phyloP scores from a whole-genome alignment of 2,797 vertebrate species.

The Champsocephalus gunnari region DNA sequence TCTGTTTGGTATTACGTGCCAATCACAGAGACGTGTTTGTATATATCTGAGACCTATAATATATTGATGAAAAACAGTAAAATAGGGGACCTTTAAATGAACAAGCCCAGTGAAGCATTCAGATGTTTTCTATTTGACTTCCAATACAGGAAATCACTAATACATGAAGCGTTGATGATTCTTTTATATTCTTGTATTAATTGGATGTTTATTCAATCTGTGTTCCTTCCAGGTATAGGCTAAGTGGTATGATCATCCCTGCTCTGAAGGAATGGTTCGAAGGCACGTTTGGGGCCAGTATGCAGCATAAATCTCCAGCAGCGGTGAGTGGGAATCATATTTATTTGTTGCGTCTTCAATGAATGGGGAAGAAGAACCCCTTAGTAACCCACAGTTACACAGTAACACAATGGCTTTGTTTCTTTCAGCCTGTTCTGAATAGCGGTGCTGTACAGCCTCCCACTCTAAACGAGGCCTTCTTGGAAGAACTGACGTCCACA shows the following conservation, averaged over 20 bases:
- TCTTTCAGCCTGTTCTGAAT: conserved; percentile 88
- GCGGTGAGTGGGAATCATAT: conserved; percentile 85
- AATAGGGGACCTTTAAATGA: conserved; percentile 16
- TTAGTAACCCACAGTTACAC: conserved; percentile 12
- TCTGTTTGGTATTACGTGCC: too few relatives aligned
- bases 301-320: conserved; percentile 93
- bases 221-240: conserved; percentile 88
- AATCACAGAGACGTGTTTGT: too few relatives aligned
- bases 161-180: not conserved
- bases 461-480: conserved; percentile 91
- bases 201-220: not conserved
- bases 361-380: conserved; percentile 9
- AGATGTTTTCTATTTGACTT: conserved; percentile 30
- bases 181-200: not conserved
- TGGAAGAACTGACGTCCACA: conserved; percentile 91
- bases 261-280: conserved; percentile 95
- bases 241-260: conserved; percentile 94
- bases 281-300: conserved; percentile 89
- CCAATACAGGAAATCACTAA: conserved; percentile 16
- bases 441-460: conserved; percentile 88
- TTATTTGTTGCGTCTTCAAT: conserved; percentile 21
- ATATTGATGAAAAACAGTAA: too few relatives aligned
- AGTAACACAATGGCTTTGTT: conserved; percentile 51
- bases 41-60: too few relatives aligned
- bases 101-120: conserved; percentile 34